Evolutionary conservation across 2,113 vertebrate species (phyloP), one percentile per base, ranked within the genome.

Genomic region (Hippocampus guttulatus): DNA sequence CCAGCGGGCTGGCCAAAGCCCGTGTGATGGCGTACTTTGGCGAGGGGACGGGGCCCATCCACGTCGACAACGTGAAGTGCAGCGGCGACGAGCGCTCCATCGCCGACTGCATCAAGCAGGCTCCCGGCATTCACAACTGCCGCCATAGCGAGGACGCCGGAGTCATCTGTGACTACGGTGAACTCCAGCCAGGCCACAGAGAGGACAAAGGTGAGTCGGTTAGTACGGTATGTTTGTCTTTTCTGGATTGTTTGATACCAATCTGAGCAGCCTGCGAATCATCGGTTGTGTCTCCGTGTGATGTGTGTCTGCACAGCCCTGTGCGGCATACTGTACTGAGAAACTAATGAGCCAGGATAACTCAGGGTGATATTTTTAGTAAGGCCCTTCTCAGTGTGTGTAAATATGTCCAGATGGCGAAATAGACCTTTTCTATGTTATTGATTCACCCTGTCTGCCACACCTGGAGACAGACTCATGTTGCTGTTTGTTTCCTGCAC

Each of bases 1-100:
- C 0, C 87, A 98, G 97, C 62, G 97, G 96, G 2, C 69, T 80
- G 1, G 93, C 97, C 18, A 95, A 91, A 88, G 96, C 97, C 49
- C 93, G 96, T 38, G 92, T 94, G 30, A 95, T 98, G 97, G 97
- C 96, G 0, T 99, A 98, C 73, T 98, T 99, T 0, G 97, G 97
- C 10, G 97, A 98, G 81, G 97, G 97, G 16, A 88, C 89, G 23
- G 97, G 97, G 0, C 95, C 96, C 0, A 98, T 99, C 76, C 95
- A 98, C 0, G 86, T 94, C 78, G 97, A 99, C 74, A 98, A 98
- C 0, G 92, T 98, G 61, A 94, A 95, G 73, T 99, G 97, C 21
- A 92, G 91, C 0, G 97, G 97, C 2, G 87, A 70, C 0, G 97
- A 99, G 86, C 90, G 92, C 27, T 93, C 92, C 0, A 61, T 99